Percentiles rank a stretch among this genome's conserved stretches.
Conservation (phyloP, 2,888 invertebrate species). For the Mimumesa dahlbomi region DNA sequence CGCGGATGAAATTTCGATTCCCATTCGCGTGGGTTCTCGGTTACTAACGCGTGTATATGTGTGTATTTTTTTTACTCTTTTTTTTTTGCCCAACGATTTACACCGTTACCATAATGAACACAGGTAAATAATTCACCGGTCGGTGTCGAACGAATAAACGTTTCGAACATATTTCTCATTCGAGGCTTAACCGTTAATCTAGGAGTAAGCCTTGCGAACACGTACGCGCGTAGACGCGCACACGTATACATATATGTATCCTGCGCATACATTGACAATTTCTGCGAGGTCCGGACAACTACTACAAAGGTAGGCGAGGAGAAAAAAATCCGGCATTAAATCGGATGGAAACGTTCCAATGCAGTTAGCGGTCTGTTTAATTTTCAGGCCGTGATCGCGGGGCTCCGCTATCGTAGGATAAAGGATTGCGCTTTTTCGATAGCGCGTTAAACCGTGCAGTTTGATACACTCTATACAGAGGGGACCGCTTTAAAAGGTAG, state of each 20-base stretch:
- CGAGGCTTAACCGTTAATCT: conserved; percentile 36
- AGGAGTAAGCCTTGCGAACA: conserved; percentile 34
- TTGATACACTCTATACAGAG: background rate
- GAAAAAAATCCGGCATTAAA: conserved; percentile 11
- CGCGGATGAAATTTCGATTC: background rate
- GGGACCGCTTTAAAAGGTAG: no score
- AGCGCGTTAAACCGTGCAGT: background rate
- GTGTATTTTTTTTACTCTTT: background rate
- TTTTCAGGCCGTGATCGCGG: conserved; percentile 16
- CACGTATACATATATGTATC: conserved; percentile 14
- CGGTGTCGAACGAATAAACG: conserved; percentile 18
- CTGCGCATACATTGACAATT: conserved; percentile 31
- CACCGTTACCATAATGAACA: conserved; percentile 1
- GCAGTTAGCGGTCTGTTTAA: conserved; percentile 33
- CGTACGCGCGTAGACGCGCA: conserved; percentile 7
- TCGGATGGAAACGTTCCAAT: conserved; percentile 21
- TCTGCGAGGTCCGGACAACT: conserved; percentile 8
- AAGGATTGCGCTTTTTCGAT: background rate
- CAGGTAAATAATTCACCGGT: conserved; percentile 2
- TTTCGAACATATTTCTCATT: conserved; percentile 29
- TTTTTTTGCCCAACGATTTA: background rate
- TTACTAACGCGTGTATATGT: no score
- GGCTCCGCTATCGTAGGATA: background rate
- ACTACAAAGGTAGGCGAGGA: background rate
- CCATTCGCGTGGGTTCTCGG: background rate